These are phyloP conservation scores for Lathronympha strigana DNA, from an alignment of 2,888 invertebrate genomes.

Conservation along the genomic window DNA sequence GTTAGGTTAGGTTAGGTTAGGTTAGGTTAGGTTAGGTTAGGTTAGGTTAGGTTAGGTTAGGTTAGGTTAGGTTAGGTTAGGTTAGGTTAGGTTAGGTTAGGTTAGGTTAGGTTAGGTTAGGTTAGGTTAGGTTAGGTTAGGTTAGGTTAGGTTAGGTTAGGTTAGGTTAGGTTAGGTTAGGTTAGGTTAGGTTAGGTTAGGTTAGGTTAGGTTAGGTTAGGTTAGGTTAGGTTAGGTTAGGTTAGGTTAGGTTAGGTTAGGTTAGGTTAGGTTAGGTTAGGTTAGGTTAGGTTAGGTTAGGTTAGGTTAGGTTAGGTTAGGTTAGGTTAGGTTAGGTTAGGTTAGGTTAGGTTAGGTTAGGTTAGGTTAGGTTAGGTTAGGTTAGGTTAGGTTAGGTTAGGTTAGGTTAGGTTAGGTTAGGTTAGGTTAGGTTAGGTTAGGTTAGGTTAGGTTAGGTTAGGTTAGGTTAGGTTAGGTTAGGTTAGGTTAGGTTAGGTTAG, in stretches of 20 bases:
- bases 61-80: background rate
- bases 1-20: too few species aligned
- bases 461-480: conserved; percentile 23
- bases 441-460: conserved; percentile 36
- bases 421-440: conserved; percentile 32
- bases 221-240: conserved; percentile 13
- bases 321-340: background rate
- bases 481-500: background rate
- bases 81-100: conserved; percentile 8
- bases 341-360: background rate
- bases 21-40: too few species aligned
- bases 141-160: conserved; percentile 13
- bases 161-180: conserved; percentile 13
- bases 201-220: conserved; percentile 13
- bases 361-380: conserved; percentile 36
- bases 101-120: conserved; percentile 7
- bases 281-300: conserved; percentile 13
- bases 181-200: conserved; percentile 13
- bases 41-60: too few species aligned
- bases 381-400: conserved; percentile 45
- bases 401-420: conserved; percentile 42
- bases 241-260: conserved; percentile 13
- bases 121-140: background rate
- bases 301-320: conserved; percentile 6
- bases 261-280: conserved; percentile 13